phyloP scores from a whole-genome alignment of 2,888 invertebrate genomes.

The Heliconius sara region DNA sequence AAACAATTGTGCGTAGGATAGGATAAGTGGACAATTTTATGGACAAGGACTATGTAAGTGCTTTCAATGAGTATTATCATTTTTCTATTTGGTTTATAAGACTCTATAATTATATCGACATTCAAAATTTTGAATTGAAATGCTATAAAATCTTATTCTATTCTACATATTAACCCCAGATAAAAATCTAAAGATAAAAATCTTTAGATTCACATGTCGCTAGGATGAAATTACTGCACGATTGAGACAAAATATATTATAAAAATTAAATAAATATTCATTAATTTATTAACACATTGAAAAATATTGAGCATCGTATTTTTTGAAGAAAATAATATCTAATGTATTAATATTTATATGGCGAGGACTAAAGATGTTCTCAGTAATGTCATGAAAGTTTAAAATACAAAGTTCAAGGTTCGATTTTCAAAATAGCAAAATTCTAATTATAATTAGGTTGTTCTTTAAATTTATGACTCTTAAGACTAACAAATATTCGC shows the following conservation, averaged over 20 bases:
- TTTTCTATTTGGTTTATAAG: neutral
- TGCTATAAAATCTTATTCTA: too few species aligned
- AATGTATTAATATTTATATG: neutral
- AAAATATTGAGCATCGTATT: too few species aligned
- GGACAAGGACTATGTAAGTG: neutral
- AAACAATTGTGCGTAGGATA: slow-evolving; percentile 3
- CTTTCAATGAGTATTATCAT: too few species aligned
- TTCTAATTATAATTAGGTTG: neutral
- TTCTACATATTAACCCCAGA: too few species aligned
- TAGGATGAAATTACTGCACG: neutral
- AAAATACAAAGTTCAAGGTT: neutral
- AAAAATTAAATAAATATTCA: too few species aligned
- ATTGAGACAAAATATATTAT: too few species aligned
- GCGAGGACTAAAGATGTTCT: neutral
- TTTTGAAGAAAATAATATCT: too few species aligned
- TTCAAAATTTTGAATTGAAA: neutral
- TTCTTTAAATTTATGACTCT: neutral
- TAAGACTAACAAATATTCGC: neutral
- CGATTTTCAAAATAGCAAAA: neutral
- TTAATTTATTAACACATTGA: too few species aligned
- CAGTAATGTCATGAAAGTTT: neutral
- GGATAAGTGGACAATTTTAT: too few species aligned
- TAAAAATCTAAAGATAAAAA: too few species aligned
- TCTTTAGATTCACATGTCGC: neutral
- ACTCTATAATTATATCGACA: neutral